Percentiles rank a stretch among this genome's conserved stretches.
phyloP scores from a whole-genome alignment of 37 sponge, comb jelly and placozoan species.

The Hormiphora californensis region DNA sequence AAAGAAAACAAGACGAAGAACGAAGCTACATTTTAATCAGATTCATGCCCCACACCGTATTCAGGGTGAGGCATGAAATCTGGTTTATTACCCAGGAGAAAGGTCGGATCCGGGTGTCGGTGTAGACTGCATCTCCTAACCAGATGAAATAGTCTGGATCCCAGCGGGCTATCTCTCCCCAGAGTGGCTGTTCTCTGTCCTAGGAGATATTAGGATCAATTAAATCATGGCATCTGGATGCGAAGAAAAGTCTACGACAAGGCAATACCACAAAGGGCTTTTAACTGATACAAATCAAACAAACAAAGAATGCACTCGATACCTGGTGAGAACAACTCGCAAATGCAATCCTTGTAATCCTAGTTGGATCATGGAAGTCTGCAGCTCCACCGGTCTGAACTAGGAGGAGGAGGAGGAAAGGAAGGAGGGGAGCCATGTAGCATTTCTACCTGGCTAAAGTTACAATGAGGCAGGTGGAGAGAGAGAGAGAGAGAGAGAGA shows the following conservation, averaged over 20 bases:
- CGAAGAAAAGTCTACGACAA: too few relatives aligned
- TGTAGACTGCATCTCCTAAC: conserved; percentile 47
- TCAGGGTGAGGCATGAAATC: too few relatives aligned
- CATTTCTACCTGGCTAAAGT: neutral
- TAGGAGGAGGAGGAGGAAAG: neutral
- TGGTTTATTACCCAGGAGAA: neutral
- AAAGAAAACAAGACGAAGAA: too few relatives aligned
- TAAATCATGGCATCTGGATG: too few relatives aligned
- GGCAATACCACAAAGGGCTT: too few relatives aligned
- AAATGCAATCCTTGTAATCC: conserved; percentile 11
- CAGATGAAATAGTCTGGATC: conserved; percentile 54
- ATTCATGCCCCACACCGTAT: too few relatives aligned
- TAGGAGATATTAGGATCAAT: too few relatives aligned
- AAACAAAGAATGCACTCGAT: too few relatives aligned
- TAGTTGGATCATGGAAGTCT: conserved; percentile 4
- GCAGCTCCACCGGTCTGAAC: neutral
- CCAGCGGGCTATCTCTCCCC: conserved; percentile 52
- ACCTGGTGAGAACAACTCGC: conserved; percentile 35
- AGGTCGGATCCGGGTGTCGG: neutral
- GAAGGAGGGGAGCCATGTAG: conserved; percentile 17
- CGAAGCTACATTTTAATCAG: too few relatives aligned
- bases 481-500: too few relatives aligned
- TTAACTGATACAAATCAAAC: too few relatives aligned
- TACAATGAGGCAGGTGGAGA: too few relatives aligned
- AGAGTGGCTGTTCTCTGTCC: conserved; percentile 37